A percentile compares a stretch with the other conserved stretches of the same genome.
phyloP scores from a whole-genome alignment of 2,888 invertebrate species.

The Psylliodes chrysocephalus region DNA sequence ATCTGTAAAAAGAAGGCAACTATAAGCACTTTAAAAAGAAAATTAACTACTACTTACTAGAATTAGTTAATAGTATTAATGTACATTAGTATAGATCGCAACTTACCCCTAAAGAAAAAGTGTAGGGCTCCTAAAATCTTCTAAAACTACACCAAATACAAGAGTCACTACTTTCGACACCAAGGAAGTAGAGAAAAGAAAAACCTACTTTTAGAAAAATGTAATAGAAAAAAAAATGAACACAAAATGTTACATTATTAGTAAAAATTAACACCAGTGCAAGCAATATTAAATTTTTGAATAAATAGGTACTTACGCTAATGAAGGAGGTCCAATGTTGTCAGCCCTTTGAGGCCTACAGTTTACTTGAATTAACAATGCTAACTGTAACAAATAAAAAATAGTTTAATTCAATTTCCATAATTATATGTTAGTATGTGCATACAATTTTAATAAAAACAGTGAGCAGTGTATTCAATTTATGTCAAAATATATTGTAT shows the following conservation, averaged over 20 bases:
- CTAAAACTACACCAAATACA: conserved; percentile 50
- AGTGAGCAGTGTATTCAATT: no score
- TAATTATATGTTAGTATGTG: no score
- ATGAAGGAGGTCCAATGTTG: conserved; percentile 31
- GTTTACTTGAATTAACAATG: conserved; percentile 43
- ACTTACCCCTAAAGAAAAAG: conserved; percentile 51
- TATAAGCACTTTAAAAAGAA: conserved; percentile 9
- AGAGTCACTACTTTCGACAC: conserved; percentile 39
- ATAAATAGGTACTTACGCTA: conserved; percentile 53
- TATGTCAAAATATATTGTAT: no score
- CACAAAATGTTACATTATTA: conserved; percentile 44
- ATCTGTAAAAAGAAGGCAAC: conserved; percentile 37
- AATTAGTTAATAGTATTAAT: conserved; percentile 39
- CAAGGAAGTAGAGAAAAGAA: conserved; percentile 2
- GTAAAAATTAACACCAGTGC: conserved; percentile 42
- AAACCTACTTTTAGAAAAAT: conserved; percentile 17
- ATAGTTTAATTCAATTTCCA: no score
- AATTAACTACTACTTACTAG: neutral
- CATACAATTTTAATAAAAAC: no score
- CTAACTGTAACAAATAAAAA: conserved; percentile 47
- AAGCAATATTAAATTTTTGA: conserved; percentile 27
- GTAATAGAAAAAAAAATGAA: conserved; percentile 20
- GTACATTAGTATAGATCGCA: conserved; percentile 39
- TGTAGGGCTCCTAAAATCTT: conserved; percentile 34
- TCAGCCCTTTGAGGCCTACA: conserved; percentile 48